Evolutionary conservation across 2,888 invertebrate species (phyloP), one percentile per base, ranked within the genome.

Genomic region (Mesoligia furuncula): DNA sequence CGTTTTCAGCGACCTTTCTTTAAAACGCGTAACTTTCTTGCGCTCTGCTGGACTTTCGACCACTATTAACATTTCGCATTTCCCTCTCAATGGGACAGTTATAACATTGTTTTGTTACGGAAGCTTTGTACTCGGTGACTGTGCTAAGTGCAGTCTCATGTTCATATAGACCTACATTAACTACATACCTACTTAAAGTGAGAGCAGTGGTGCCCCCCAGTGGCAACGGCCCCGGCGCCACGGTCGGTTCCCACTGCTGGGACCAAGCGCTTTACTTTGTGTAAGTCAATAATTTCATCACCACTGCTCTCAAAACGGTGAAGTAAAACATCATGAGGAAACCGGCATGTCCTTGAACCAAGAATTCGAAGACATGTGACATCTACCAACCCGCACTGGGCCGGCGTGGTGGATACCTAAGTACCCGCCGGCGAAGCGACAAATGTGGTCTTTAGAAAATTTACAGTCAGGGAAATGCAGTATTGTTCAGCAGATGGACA

Each of bases 121-220:
- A 73, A 69, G 69, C 65, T 13, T 62, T 66, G 64, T 64, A 39
- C 61, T 65, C 48, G 61, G 64, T 67, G 73, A 84, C 73, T 72
- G 69, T 76, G 76, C 75, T 87, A 85, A 86, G 86, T 87, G 85
- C 78, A 66, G 45, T 83, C 45, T 67, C 77, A 9, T 87, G 86
- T 86, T 75, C 65, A 39, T 39, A 73, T 79, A 51, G 69, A 62
- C 45, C 6, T n/a, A n/a, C 11, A 24, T 5, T 24, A 11, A 15
- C 13, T 80, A 31, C 17, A 8, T 15, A 51, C 6, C 39, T 27
- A 45, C 27, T 24, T 59, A 7, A 68, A 57, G 54, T 57, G 54
- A 57, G n/a, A 57, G 54, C 54, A n/a, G 13, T 11, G 54, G 48
- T 48, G 17, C 2, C 7, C 2, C 7, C 48, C 20, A 48, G 7